Evolutionary conservation across 2,113 vertebrate genomes (phyloP).

Genomic region (Oophaga pumilio): DNA sequence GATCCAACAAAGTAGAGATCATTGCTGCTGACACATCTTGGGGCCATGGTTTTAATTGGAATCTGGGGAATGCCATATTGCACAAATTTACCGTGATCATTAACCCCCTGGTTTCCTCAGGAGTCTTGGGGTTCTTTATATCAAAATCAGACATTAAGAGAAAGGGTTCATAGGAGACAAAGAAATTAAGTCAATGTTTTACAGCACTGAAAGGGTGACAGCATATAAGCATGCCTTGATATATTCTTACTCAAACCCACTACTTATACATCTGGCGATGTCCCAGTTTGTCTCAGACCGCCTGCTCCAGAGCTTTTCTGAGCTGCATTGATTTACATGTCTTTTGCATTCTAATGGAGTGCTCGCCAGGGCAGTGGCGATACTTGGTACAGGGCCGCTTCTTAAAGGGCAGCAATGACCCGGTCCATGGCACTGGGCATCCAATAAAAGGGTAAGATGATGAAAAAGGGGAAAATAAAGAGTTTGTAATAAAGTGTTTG

Average conservation of each 20-base stretch:
- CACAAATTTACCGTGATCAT: background rate
- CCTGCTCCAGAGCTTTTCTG: slow-evolving; percentile 4
- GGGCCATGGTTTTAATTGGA: slow-evolving; percentile 42
- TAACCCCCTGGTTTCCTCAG: slow-evolving; percentile 4
- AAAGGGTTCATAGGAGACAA: background rate
- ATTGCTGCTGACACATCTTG: slow-evolving; percentile 43
- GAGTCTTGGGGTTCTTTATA: background rate
- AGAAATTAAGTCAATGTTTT: too few relatives aligned
- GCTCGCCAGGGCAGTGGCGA: too few relatives aligned
- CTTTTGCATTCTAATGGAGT: slow-evolving; percentile 50
- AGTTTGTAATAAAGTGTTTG: too few relatives aligned
- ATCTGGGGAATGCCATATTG: slow-evolving; percentile 35
- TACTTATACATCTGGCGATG: slow-evolving; percentile 3
- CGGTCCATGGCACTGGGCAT: too few relatives aligned
- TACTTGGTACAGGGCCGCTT: too few relatives aligned
- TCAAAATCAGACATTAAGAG: background rate
- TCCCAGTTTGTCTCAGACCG: slow-evolving; percentile 11
- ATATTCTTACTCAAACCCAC: background rate
- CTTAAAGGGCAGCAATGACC: too few relatives aligned
- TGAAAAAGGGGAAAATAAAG: too few relatives aligned
- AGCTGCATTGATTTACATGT: slow-evolving; percentile 52
- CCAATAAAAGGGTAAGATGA: too few relatives aligned
- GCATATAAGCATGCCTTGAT: background rate
- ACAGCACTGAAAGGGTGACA: slow-evolving; percentile 1
- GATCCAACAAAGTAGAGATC: slow-evolving; percentile 37